A percentile compares a stretch with the other conserved stretches of the same genome.
Evolutionary conservation across 2,113 vertebrate species (phyloP).

Genomic region (Urocynchramus pylzowi): DNA sequence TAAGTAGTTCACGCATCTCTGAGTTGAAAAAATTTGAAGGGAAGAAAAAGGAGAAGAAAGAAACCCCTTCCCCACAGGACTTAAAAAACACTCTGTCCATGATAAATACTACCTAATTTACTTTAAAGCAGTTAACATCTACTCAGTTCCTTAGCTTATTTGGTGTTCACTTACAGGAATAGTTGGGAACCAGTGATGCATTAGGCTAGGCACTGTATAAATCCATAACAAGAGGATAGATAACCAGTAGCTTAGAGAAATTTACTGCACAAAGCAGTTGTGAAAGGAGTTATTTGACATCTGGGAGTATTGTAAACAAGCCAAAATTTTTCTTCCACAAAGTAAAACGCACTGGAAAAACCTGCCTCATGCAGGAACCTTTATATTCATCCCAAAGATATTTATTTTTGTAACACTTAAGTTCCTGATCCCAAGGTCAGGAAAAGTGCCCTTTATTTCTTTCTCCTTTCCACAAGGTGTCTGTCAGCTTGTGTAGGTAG

Average conservation of each 20-base stretch:
- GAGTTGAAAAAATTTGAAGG: constrained; percentile 19
- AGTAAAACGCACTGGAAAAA: background rate
- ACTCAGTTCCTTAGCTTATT: background rate
- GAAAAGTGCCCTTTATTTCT: constrained; percentile 9
- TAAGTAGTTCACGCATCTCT: constrained; percentile 46
- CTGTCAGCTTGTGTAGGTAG: background rate
- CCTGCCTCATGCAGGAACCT: background rate
- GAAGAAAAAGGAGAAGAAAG: background rate
- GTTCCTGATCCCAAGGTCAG: background rate
- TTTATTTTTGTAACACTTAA: constrained; percentile 40
- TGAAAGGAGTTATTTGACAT: background rate
- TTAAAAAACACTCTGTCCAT: background rate
- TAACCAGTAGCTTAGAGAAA: background rate
- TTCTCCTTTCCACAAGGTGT: background rate
- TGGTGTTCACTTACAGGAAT: background rate
- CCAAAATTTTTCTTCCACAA: background rate
- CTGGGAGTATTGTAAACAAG: background rate
- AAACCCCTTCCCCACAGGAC: background rate
- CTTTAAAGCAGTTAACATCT: constrained; percentile 11
- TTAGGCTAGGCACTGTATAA: background rate
- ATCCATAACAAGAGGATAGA: background rate
- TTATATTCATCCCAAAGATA: background rate
- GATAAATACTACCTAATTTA: constrained; percentile 1
- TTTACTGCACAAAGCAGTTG: background rate
- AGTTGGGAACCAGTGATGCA: background rate